Conservation (phyloP, 1,140 invertebrate genomes). For the Nylanderia fulva region DNA sequence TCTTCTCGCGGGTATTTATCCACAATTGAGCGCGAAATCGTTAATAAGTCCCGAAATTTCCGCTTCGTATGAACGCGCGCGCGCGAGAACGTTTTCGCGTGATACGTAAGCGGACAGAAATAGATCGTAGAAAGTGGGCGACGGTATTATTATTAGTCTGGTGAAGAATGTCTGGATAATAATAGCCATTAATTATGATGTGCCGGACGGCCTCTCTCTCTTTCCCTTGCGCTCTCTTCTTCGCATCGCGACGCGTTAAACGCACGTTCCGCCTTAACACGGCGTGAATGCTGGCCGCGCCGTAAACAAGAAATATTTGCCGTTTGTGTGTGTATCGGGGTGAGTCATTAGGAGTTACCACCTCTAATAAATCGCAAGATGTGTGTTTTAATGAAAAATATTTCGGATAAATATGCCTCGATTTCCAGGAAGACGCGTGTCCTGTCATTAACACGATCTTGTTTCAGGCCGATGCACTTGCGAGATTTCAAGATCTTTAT, state of each 20-base stretch:
- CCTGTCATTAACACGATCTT: too few species aligned
- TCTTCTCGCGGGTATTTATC: constrained; percentile 21
- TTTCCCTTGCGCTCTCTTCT: too few species aligned
- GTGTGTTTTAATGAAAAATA: background rate
- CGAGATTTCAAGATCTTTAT: too few species aligned
- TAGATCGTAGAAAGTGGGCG: constrained; percentile 62
- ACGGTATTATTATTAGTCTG: constrained; percentile 57
- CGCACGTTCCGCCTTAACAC: background rate
- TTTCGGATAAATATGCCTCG: background rate
- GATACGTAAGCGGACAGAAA: constrained; percentile 59
- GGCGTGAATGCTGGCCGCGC: background rate
- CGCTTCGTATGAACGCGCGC: constrained; percentile 18
- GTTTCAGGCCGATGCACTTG: too few species aligned
- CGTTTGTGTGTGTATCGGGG: background rate
- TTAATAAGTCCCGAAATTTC: constrained; percentile 30
- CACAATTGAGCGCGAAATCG: constrained; percentile 45
- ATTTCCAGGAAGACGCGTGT: too few species aligned
- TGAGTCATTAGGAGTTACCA: too few species aligned
- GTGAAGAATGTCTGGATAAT: constrained; percentile 60
- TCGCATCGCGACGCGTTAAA: constrained; percentile 29
- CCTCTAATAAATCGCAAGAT: too few species aligned
- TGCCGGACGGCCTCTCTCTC: constrained; percentile 29
- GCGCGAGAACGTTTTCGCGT: constrained; percentile 44
- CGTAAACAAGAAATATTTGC: constrained; percentile 15
- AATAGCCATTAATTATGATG: constrained; percentile 64